These are phyloP conservation scores for Patiria miniata DNA, from an alignment of 35 echinoderm and acorn worm genomes.

Conservation along the genomic window DNA sequence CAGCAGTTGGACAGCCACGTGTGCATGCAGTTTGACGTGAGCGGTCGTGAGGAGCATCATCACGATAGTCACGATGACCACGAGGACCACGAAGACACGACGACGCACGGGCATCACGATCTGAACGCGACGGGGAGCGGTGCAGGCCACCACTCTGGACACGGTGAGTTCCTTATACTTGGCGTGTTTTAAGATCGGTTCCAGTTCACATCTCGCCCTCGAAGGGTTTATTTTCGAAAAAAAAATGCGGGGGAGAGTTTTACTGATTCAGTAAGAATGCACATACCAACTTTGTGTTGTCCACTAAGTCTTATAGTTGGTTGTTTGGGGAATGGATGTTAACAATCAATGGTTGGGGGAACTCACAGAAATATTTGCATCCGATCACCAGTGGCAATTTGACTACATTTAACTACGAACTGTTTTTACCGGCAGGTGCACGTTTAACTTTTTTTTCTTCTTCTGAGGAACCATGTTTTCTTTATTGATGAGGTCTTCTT, in stretches of 20 bases:
- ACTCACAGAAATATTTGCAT: no score
- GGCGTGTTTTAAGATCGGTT: no score
- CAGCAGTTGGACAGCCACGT: slow-evolving; percentile 75
- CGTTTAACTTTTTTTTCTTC: no score
- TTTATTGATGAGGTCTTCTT: no score
- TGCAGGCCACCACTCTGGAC: not conserved
- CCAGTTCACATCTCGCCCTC: not conserved
- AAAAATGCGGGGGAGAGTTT: not conserved
- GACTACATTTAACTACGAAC: no score
- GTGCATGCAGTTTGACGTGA: slow-evolving; percentile 49
- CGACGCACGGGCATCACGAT: not conserved
- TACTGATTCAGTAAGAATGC: not conserved
- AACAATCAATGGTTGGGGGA: no score
- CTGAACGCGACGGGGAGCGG: not conserved
- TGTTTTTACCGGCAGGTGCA: no score
- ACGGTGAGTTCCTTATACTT: not conserved
- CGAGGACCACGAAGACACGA: not conserved
- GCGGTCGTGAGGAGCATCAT: not conserved
- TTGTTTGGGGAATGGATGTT: no score
- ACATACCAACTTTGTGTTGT: no score
- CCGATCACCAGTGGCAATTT: no score
- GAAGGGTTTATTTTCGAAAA: not conserved
- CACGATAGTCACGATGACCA: not conserved
- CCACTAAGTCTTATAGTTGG: no score
- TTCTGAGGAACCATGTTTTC: no score